Base-by-base conservation (phyloP, 2,888 invertebrate genomes). In the Aproaerema taeniolella region DNA sequence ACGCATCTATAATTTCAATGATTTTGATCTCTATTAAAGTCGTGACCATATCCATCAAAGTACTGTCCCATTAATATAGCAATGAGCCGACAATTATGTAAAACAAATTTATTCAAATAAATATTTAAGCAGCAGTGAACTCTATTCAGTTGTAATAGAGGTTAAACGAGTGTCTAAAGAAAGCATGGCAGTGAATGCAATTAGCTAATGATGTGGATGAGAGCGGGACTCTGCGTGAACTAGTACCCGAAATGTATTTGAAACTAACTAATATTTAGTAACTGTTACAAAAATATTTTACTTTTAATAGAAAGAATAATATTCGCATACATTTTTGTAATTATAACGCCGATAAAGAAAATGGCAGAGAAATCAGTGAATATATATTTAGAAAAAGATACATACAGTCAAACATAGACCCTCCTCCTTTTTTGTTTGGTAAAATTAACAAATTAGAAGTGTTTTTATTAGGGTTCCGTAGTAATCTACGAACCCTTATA, bases 131-230 rank as follows among this genome's bases (percentile, higher is more conserved):
- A 26, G 15, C 11, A 30, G 20, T 30, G 30, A 13, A 1, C 13
- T 30, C 17, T 30, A 20, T 16, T 4, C 10, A 13, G 14, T 20
- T 29, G 37, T 17, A 11, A 17, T 1, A 30, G 9, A 16, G 13
- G 37, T 37, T 10, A 30, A 13, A 13, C 2, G 9, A 17, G n/a
- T n/a, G 4, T 29, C 13, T 15, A 37, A 31, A 31, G 4, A 26
- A 10, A 13, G n/a, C n/a, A 13, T 37, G 14, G 28, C 47, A 42
- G 41, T 43, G 53, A 56, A 55, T 53, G 67, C 75, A 77, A 78
- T 78, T 77, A 78, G 77, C 72, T 75, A 76, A 78, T 78, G 76
- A 76, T 55, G 54, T 37, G 49, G 49, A 46, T 43, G 49, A 36
- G 39, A 41, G 45, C 43, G 47, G 31, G 45, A 52, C 48, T 45